Evolutionary conservation across 2,113 vertebrate genomes (phyloP).

Genomic region (Peromyscus polionotus): DNA sequence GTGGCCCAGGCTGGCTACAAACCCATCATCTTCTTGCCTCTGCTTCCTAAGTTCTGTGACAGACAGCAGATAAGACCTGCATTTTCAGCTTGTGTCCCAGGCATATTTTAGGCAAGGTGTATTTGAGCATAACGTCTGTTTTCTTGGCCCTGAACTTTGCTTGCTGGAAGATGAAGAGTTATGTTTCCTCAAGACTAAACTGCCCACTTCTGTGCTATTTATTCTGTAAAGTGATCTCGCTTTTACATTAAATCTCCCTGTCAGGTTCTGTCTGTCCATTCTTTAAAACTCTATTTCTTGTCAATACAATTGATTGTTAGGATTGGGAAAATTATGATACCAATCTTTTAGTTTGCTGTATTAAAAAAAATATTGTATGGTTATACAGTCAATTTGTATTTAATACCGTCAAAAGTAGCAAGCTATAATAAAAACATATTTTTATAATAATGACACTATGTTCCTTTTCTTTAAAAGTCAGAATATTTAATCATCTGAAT

Average conservation of each 20-base stretch:
- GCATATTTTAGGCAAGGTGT: slow-evolving; percentile 13
- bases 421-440: slow-evolving; percentile 45
- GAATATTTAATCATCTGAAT: slow-evolving; percentile 46
- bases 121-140: slow-evolving; percentile 43
- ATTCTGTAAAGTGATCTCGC: slow-evolving; percentile 35
- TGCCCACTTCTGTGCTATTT: neutral
- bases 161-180: slow-evolving; percentile 57
- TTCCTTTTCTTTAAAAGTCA: slow-evolving; percentile 55
- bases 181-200: neutral
- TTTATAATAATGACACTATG: slow-evolving; percentile 19
- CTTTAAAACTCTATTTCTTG: slow-evolving; percentile 25
- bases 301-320: slow-evolving; percentile 17
- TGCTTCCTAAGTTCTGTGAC: neutral
- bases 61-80: neutral
- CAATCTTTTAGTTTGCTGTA: slow-evolving; percentile 38
- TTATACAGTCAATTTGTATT: slow-evolving; percentile 12
- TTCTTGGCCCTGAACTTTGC: slow-evolving; percentile 44
- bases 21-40: neutral
- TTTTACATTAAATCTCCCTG: slow-evolving; percentile 1
- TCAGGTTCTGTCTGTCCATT: neutral
- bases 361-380: slow-evolving; percentile 14
- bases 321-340: slow-evolving; percentile 1
- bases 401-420: slow-evolving; percentile 57
- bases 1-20: neutral
- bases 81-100: slow-evolving; percentile 51